A percentile compares a stretch with the other conserved stretches of the same genome.
phyloP scores from a whole-genome alignment of 2,797 vertebrate genomes.

The Xyrichtys novacula region DNA sequence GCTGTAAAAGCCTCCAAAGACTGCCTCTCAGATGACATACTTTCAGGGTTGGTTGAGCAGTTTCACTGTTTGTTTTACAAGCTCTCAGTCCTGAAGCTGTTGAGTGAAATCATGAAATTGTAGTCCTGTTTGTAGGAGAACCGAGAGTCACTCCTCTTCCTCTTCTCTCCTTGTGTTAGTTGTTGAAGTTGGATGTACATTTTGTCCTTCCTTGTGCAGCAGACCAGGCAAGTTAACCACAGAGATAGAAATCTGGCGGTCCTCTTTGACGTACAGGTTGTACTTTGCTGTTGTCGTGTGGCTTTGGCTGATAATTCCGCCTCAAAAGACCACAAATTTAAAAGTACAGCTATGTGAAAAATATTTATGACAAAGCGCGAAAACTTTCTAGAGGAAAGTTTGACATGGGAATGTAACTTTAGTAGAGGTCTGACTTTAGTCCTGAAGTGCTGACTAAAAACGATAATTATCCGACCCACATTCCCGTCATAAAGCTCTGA shows the following conservation, averaged over 20 bases:
- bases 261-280: slow-evolving; percentile 15
- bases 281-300: not conserved
- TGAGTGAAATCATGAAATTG: not conserved
- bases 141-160: not conserved
- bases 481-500: not conserved
- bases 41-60: not conserved
- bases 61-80: slow-evolving; percentile 19
- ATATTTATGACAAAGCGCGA: not conserved
- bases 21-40: not conserved
- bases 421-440: too few species aligned
- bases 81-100: not conserved
- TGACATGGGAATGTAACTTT: not conserved
- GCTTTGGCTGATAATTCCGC: slow-evolving; percentile 14
- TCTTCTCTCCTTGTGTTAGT: not conserved
- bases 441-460: not conserved
- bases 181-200: not conserved
- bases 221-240: not conserved
- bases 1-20: not conserved
- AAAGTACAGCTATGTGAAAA: not conserved
- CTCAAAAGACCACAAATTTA: not conserved
- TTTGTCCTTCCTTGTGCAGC: not conserved
- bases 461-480: not conserved
- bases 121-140: not conserved
- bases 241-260: slow-evolving; percentile 16
- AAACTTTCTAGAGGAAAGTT: not conserved